Base-by-base conservation (phyloP, 2,113 vertebrate species). In the Ceuthmochares aereus region DNA sequence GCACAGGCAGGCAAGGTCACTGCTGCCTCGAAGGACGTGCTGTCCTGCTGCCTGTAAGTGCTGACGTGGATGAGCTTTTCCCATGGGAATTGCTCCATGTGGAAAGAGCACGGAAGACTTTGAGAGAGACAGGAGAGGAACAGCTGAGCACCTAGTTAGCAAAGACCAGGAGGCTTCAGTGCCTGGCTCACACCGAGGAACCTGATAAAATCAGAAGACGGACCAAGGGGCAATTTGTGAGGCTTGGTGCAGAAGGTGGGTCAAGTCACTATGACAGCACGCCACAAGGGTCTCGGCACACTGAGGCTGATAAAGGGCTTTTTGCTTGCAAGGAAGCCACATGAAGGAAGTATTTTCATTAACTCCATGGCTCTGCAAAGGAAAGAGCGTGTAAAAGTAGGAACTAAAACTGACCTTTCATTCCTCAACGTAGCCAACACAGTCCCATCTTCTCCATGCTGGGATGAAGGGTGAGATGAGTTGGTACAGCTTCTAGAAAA, bases 31-130 rank as follows among this genome's bases (percentile, higher is more conserved):
- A 8, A 22, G 55, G 40, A 26, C 27, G 4, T 51, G 18, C 36
- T 0, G 0, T 27, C 26, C 52, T 43, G 45, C n/a, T 12, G 37
- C 23, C 37, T 1, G 0, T 22, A 25, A 60, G 34, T 1, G 55
- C 54, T 40, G 51, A 30, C 2, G 2, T 4, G 21, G 25, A 12
- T 47, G 72, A 47, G n/a, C 32, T 72, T 66, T 56, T 59, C 49
- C 29, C 20, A 3, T 2, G 7, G 66, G 22, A 74, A 26, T 14
- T 34, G 25, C n/a, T 77, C 37, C 21, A 0, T 8, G 14, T 7
- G 51, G 49, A 21, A 72, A n/a, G 37, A 42, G 22, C 17, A 27
- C 67, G 26, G 18, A 25, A 87, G 22, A 14, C 14, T 15, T 27
- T 10, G 60, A 58, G 42, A 36, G 49, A 49, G 49, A 23, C 3